A percentile compares a stretch with the other conserved stretches of the same genome.
phyloP scores from a whole-genome alignment of 2,797 vertebrate genomes.

The Tragopan temminckii region DNA sequence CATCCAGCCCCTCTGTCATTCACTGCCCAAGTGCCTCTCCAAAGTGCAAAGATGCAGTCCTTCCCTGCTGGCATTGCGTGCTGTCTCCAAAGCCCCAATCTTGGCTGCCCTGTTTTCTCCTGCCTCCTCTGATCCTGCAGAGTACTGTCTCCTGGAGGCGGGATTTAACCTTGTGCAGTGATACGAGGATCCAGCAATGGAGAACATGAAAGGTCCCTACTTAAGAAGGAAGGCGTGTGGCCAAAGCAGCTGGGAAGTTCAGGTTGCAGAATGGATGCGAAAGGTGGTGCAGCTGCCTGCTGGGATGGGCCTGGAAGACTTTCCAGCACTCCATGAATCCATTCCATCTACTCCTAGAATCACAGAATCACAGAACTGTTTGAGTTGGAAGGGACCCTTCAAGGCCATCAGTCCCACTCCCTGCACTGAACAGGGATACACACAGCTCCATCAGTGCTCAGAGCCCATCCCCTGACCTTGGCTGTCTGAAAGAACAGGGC shows the following conservation, averaged over 20 bases:
- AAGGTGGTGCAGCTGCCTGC: not conserved
- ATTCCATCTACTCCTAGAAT: not conserved
- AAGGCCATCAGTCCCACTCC: too few relatives aligned
- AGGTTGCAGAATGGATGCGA: not conserved
- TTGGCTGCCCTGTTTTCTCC: not conserved
- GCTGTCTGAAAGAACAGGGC: too few relatives aligned
- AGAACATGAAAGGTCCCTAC: not conserved
- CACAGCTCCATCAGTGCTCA: too few relatives aligned
- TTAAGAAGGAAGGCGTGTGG: not conserved
- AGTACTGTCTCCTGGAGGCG: not conserved
- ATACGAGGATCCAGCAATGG: not conserved
- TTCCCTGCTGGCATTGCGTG: not conserved
- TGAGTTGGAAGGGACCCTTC: too few relatives aligned
- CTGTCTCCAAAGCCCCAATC: not conserved
- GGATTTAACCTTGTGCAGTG: not conserved
- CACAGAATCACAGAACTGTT: not conserved
- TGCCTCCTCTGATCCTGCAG: not conserved
- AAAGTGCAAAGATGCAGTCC: not conserved
- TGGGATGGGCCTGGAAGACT: not conserved
- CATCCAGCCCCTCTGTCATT: slow-evolving; percentile 23
- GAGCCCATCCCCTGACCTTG: too few relatives aligned
- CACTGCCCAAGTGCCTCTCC: slow-evolving; percentile 2
- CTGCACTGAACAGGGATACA: too few relatives aligned
- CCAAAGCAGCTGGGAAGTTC: not conserved
- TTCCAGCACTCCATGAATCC: not conserved